These are phyloP conservation scores for Heliconius hermathena DNA, from an alignment of 1,140 invertebrate species.

Conservation along the genomic window DNA sequence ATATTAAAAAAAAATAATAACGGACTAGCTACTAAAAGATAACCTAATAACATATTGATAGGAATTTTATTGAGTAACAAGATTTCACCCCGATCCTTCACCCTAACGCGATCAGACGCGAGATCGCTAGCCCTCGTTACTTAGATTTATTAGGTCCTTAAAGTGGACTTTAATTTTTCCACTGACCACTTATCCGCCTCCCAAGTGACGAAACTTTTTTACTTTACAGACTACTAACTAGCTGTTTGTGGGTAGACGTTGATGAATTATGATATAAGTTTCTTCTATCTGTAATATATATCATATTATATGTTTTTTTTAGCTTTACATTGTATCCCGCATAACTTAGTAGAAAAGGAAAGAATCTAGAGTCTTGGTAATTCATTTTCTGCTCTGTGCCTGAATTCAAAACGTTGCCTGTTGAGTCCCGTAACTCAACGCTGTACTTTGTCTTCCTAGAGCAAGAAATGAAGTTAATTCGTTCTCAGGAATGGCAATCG, in stretches of 20 bases:
- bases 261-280: conserved; percentile 1
- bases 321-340: too few relatives aligned
- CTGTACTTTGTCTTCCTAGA: too few relatives aligned
- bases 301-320: too few relatives aligned
- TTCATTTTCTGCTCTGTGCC: too few relatives aligned
- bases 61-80: not conserved
- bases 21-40: not conserved
- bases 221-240: not conserved
- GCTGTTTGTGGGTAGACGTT: not conserved
- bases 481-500: too few relatives aligned
- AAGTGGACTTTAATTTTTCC: conserved; percentile 14
- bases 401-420: too few relatives aligned
- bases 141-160: conserved; percentile 22
- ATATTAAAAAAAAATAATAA: too few relatives aligned
- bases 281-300: not conserved
- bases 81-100: not conserved
- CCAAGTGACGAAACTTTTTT: conserved; percentile 2
- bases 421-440: too few relatives aligned
- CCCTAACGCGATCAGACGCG: conserved; percentile 5
- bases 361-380: too few relatives aligned
- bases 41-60: not conserved
- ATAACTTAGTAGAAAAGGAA: too few relatives aligned
- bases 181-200: conserved; percentile 9
- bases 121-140: conserved; percentile 19
- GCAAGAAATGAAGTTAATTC: too few relatives aligned